Evolutionary conservation across 2,113 vertebrate species (phyloP), one percentile per base, ranked within the genome.

Genomic region (Solenodon paradoxus): DNA sequence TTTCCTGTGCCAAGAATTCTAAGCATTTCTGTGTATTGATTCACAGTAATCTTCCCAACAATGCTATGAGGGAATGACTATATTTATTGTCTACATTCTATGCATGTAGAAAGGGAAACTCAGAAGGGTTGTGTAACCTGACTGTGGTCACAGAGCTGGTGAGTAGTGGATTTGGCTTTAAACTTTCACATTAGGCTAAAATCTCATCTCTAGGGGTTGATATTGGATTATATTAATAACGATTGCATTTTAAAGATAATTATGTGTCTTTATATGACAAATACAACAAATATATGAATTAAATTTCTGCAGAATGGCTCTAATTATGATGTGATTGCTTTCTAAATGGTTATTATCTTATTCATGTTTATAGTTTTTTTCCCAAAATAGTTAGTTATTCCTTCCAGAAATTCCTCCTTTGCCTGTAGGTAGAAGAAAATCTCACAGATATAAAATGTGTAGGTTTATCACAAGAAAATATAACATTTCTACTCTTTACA

Each of bases 401-500:
- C 20, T 92, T 74, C 26, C 32, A 35, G 80, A 92, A 90, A 26
- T 20, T 59, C 15, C 35, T 81, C 53, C 61, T 92, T 64, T 94
- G 28, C 3, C 17, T 63, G 28, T 74, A 84, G 32, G 19, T 45
- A 83, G 64, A 96, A 92, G 28, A 38, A 89, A 49, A 74, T 47
- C 80, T 92, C 92, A 94, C 28, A 87, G 57, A 95, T 96, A 93
- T 90, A 94, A 82, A 92, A 87, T 51, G 20, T 97, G 74, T 61
- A 93, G 35, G 17, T 82, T 96, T 88, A 90, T 78, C 32, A 66
- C 24, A 92, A 69, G 69, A 71, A 22, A 92, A 16, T 81, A 40
- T 82, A 75, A 83, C 12, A 87, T 53, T 83, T 96, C 30, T 80
- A 40, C 3, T 71, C 88, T 95, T 95, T 87, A 35, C 63, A 91